Percentiles rank a stretch among this genome's conserved stretches.
phyloP scores from a whole-genome alignment of 2,113 vertebrate genomes.

The Ardeotis arabs region DNA sequence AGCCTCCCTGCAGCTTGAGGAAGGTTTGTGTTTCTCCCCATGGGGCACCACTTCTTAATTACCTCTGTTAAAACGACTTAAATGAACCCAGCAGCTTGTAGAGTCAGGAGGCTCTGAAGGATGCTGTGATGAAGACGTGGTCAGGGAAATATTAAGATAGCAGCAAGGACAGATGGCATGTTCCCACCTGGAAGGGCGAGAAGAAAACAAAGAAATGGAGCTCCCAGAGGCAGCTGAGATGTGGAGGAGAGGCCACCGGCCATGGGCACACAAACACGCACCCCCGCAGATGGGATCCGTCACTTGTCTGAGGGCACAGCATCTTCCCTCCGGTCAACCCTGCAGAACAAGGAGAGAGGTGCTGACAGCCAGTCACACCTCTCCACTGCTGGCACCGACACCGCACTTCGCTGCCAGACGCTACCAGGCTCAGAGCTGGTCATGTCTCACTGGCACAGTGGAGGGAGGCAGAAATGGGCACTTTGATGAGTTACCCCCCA shows the following conservation, averaged over 20 bases:
- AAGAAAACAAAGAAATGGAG: neutral
- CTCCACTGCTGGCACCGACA: accelerated
- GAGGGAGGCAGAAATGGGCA: neutral
- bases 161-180: neutral
- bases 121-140: neutral
- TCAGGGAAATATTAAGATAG: neutral
- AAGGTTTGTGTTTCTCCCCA: neutral
- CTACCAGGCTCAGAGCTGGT: neutral
- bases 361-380: neutral
- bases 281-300: accelerated
- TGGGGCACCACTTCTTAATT: neutral
- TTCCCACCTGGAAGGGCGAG: neutral
- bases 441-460: accelerated
- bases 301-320: accelerated
- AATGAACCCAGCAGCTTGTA: neutral
- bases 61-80: neutral
- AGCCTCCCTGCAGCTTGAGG: neutral
- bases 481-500: neutral
- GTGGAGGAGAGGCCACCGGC: neutral
- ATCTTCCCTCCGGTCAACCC: neutral
- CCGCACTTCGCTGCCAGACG: accelerated
- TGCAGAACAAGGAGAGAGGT: accelerated
- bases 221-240: neutral
- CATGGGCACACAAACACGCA: accelerated
- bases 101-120: neutral